phyloP scores from a whole-genome alignment of 2,888 invertebrate genomes.

The Eupithecia insigniata region DNA sequence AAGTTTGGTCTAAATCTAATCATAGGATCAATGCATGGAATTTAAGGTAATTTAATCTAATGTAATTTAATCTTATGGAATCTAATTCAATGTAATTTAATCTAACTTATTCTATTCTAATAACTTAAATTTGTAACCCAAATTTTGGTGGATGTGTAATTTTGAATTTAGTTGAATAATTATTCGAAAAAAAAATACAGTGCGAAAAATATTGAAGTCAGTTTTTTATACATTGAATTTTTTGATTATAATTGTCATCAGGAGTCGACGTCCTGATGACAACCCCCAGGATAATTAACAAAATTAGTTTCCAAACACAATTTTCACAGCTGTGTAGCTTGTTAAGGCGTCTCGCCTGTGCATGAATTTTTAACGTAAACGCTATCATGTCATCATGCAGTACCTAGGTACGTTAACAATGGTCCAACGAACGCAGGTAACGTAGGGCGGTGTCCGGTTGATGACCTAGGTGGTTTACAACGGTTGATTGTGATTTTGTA shows the following conservation, averaged over 20 bases:
- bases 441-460: conserved; percentile 14
- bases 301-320: conserved; percentile 20
- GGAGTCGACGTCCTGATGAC: background rate
- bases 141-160: too few relatives aligned
- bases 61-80: too few relatives aligned
- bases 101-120: too few relatives aligned
- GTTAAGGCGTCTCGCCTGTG: background rate
- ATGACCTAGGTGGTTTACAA: conserved; percentile 8
- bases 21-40: too few relatives aligned
- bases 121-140: too few relatives aligned
- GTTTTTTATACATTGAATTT: background rate
- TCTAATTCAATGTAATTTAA: too few relatives aligned
- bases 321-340: conserved; percentile 4
- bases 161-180: too few relatives aligned
- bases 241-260: background rate
- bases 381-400: conserved; percentile 14
- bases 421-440: conserved; percentile 1
- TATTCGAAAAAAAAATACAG: too few relatives aligned
- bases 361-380: conserved; percentile 30
- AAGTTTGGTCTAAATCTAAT: too few relatives aligned
- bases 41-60: too few relatives aligned
- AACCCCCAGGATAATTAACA: background rate
- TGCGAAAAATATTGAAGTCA: background rate
- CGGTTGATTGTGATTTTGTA: background rate
- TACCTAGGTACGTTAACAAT: conserved; percentile 15